Conservation (phyloP, 2,888 invertebrate genomes). For the Didymodactylos carnosus region DNA sequence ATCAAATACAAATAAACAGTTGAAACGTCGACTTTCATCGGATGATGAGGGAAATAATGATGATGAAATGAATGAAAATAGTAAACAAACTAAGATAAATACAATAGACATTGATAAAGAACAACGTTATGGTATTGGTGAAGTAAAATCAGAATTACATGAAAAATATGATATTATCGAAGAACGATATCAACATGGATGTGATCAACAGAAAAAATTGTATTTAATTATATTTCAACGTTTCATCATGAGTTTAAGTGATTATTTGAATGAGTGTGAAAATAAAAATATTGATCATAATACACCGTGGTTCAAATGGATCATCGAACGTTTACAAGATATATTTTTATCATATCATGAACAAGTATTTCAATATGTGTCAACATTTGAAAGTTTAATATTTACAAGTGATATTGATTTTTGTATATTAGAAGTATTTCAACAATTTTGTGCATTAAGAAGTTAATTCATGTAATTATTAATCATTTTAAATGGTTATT, state of each 20-base stretch:
- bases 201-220: background rate
- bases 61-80: slow-evolving; percentile 38
- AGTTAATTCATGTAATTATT: too few relatives aligned
- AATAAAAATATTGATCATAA: slow-evolving; percentile 66
- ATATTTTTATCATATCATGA: slow-evolving; percentile 88
- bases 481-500: too few relatives aligned
- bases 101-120: too few relatives aligned
- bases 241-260: slow-evolving; percentile 89
- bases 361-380: slow-evolving; percentile 86
- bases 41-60: slow-evolving; percentile 27
- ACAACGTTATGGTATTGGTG: slow-evolving; percentile 23
- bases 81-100: too few relatives aligned
- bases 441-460: slow-evolving; percentile 81
- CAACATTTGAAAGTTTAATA: slow-evolving; percentile 73
- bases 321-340: slow-evolving; percentile 75
- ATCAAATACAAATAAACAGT: too few relatives aligned
- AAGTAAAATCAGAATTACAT: background rate
- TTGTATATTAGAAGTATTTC: slow-evolving; percentile 84
- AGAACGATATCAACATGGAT: background rate
- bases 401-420: slow-evolving; percentile 89
- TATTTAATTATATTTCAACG: slow-evolving; percentile 39
- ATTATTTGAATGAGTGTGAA: slow-evolving; percentile 77
- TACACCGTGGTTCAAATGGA: slow-evolving; percentile 88
- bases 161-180: background rate
- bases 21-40: slow-evolving; percentile 16